These are phyloP conservation scores for Potamilus streckersoni DNA, from an alignment of 1,140 invertebrate genomes.

Conservation along the genomic window DNA sequence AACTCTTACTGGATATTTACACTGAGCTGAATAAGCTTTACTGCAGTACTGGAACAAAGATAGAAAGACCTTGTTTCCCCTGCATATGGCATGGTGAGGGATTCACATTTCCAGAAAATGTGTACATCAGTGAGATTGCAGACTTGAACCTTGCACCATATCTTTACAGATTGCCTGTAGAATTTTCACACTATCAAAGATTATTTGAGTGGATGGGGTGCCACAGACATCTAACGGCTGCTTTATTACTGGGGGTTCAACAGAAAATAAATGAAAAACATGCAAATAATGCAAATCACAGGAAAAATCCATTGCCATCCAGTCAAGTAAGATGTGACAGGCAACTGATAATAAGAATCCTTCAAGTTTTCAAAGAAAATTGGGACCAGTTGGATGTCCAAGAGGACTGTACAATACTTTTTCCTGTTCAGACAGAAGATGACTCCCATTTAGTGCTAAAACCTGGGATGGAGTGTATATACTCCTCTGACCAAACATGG, in stretches of 20 bases:
- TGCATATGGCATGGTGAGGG: slow-evolving; percentile 8
- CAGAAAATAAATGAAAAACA: not conserved
- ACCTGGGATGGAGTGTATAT: slow-evolving; percentile 13
- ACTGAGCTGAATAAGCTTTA: not conserved
- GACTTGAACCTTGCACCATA: slow-evolving; percentile 1
- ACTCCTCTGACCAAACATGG: slow-evolving; percentile 33
- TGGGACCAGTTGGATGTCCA: not conserved
- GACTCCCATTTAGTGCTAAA: slow-evolving; percentile 6
- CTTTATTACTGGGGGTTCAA: not conserved
- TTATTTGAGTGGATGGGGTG: slow-evolving; percentile 13
- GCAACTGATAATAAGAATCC: slow-evolving; percentile 3
- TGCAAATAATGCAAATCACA: not conserved
- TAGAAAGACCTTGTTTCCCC: not conserved
- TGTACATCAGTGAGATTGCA: not conserved
- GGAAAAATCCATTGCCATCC: not conserved
- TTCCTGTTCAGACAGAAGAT: slow-evolving; percentile 26
- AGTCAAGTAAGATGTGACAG: not conserved
- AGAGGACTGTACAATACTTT: slow-evolving; percentile 16
- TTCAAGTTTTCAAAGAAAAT: too few relatives aligned
- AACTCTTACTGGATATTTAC: not conserved
- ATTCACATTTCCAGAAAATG: not conserved
- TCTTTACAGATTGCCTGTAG: slow-evolving; percentile 1
- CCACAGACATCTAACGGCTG: not conserved
- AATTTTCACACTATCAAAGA: not conserved
- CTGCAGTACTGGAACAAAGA: not conserved